Evolutionary conservation across 2,888 invertebrate genomes (phyloP).

Genomic region (Fabriciana adippe): DNA sequence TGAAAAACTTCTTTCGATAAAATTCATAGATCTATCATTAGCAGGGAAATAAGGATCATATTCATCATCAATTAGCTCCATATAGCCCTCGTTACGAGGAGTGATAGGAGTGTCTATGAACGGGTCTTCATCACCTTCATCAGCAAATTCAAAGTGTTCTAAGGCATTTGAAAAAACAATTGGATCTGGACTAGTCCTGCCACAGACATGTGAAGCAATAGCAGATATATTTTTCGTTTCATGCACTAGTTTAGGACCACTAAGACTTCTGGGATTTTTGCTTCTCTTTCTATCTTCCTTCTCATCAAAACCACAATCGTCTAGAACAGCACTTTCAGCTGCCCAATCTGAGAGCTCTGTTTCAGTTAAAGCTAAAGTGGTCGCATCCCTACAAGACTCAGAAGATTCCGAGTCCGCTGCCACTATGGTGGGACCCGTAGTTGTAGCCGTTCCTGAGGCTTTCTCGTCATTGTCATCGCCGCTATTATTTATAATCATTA

Average conservation of each 20-base stretch:
- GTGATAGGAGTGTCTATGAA: slow-evolving; percentile 81
- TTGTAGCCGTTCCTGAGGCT: slow-evolving; percentile 57
- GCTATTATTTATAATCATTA: slow-evolving; percentile 73
- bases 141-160: slow-evolving; percentile 93
- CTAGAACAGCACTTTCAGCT: slow-evolving; percentile 89
- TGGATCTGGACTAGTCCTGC: slow-evolving; percentile 61
- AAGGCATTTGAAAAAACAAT: slow-evolving; percentile 81
- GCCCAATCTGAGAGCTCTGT: slow-evolving; percentile 96
- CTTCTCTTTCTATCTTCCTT: slow-evolving; percentile 60
- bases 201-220: slow-evolving; percentile 71
- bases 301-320: slow-evolving; percentile 84
- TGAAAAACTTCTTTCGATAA: slow-evolving; percentile 77
- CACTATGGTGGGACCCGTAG: slow-evolving; percentile 70
- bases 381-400: slow-evolving; percentile 87
- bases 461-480: slow-evolving; percentile 58
- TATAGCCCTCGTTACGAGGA: slow-evolving; percentile 67
- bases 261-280: slow-evolving; percentile 63
- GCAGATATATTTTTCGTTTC: slow-evolving; percentile 70
- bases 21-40: slow-evolving; percentile 80
- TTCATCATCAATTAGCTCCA: slow-evolving; percentile 75
- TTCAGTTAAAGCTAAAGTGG: slow-evolving; percentile 89
- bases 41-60: slow-evolving; percentile 64
- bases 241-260: slow-evolving; percentile 65
- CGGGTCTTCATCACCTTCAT: slow-evolving; percentile 92
- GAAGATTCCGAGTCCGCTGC: slow-evolving; percentile 78